A percentile compares a stretch with the other conserved stretches of the same genome.
Conservation (phyloP, 2,888 invertebrate genomes). For the Thelaira solivaga region DNA sequence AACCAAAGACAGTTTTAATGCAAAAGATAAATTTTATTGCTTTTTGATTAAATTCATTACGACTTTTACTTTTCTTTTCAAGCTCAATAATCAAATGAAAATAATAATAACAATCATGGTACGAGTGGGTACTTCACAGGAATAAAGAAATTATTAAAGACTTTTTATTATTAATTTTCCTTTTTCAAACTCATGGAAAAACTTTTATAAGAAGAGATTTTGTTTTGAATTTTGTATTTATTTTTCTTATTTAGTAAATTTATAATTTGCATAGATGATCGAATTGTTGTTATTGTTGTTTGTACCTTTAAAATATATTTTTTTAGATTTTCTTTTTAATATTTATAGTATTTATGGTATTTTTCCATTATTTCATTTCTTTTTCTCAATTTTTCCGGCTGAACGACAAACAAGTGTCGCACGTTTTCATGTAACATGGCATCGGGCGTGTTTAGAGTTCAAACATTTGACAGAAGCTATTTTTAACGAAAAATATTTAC, state of each 20-base stretch:
- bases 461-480: conserved; percentile 56
- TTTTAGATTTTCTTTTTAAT: conserved; percentile 12
- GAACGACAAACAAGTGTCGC: conserved; percentile 53
- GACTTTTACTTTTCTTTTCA: conserved; percentile 50
- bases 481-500: conserved; percentile 44
- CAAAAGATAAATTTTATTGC: conserved; percentile 15
- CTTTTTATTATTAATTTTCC: conserved; percentile 10
- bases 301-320: conserved; percentile 1
- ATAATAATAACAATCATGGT: conserved; percentile 8
- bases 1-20: too few species aligned
- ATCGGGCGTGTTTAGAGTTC: conserved; percentile 56
- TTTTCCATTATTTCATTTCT: conserved; percentile 4
- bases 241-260: background rate
- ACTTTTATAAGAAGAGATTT: too few species aligned
- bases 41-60: conserved; percentile 34
- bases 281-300: background rate
- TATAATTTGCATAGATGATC: conserved; percentile 47
- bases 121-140: conserved; percentile 20
- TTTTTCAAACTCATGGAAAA: conserved; percentile 12
- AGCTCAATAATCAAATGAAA: background rate
- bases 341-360: conserved; percentile 24
- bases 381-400: conserved; percentile 3
- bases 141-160: conserved; percentile 45
- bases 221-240: too few species aligned
- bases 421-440: conserved; percentile 51